These are phyloP conservation scores for Umimayanthus chanpuru DNA, from an alignment of 92 coral and sea anemone genomes.

Conservation along the genomic window DNA sequence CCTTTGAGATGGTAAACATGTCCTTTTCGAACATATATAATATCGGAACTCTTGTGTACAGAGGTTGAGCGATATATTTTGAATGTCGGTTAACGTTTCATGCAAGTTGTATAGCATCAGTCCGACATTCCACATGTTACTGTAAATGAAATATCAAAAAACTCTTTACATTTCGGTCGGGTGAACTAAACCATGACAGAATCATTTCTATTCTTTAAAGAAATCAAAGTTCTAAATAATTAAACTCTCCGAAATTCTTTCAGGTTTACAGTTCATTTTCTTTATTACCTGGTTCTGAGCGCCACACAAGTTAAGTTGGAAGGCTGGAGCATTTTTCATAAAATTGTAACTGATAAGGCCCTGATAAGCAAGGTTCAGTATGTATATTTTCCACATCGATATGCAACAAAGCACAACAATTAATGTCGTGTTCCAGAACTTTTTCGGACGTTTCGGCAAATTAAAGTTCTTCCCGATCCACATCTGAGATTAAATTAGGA, in stretches of 20 bases:
- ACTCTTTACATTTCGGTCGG: not conserved
- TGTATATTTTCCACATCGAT: too few species aligned
- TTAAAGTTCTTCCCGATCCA: not conserved
- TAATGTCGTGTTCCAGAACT: not conserved
- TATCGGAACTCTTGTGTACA: too few species aligned
- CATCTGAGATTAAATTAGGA: not conserved
- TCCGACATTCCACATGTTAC: not conserved
- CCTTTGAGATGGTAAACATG: too few species aligned
- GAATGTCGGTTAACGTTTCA: too few species aligned
- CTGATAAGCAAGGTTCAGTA: too few species aligned
- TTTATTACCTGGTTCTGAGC: not conserved
- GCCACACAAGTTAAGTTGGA: not conserved
- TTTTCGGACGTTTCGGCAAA: not conserved
- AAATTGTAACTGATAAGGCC: too few species aligned
- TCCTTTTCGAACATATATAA: too few species aligned
- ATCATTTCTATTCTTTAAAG: not conserved
- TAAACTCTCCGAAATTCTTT: not conserved
- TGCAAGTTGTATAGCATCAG: not conserved
- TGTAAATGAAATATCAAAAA: not conserved
- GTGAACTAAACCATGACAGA: not conserved
- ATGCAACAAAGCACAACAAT: not conserved
- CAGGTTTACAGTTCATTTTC: not conserved
- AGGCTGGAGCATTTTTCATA: not conserved
- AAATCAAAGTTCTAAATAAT: not conserved
- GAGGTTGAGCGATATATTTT: not conserved